These are phyloP conservation scores for Globodera rostochiensis DNA, from an alignment of 1,140 invertebrate genomes.

Conservation along the genomic window DNA sequence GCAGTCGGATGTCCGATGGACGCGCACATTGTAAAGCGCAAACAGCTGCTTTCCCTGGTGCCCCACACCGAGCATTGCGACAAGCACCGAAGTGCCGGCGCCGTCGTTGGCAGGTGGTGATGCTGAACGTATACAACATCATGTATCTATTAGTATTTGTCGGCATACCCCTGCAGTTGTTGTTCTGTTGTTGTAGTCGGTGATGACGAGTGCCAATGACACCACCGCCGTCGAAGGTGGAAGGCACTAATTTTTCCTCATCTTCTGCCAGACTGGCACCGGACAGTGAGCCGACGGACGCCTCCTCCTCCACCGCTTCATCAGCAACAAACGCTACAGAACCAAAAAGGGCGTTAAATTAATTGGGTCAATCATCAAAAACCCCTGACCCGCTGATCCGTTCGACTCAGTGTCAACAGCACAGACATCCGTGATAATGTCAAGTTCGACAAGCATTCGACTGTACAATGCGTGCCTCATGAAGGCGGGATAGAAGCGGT, in stretches of 20 bases:
- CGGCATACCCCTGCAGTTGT: no score
- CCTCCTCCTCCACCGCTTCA: neutral
- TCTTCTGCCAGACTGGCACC: constrained; percentile 26
- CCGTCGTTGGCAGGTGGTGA: neutral
- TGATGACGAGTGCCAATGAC: no score
- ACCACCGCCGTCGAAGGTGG: neutral
- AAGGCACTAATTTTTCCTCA: neutral
- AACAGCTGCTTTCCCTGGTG: constrained; percentile 76
- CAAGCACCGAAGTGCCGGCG: constrained; percentile 22
- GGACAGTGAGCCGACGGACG: constrained; percentile 13
- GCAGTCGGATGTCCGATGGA: constrained; percentile 70
- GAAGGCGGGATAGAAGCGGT: constrained; percentile 76
- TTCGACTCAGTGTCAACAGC: neutral
- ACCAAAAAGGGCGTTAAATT: no score
- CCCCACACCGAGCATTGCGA: constrained; percentile 63
- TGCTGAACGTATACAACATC: no score
- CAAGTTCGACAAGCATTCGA: constrained; percentile 77
- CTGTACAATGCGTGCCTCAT: constrained; percentile 75
- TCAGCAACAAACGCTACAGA: neutral
- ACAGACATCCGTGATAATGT: constrained; percentile 70
- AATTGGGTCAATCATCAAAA: no score
- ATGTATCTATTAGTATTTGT: no score
- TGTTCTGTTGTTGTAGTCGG: no score
- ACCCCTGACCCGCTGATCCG: neutral
- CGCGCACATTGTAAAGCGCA: constrained; percentile 85